Evolutionary conservation across 2,797 vertebrate species (phyloP), one percentile per base, ranked within the genome.

Genomic region (Merluccius polli): DNA sequence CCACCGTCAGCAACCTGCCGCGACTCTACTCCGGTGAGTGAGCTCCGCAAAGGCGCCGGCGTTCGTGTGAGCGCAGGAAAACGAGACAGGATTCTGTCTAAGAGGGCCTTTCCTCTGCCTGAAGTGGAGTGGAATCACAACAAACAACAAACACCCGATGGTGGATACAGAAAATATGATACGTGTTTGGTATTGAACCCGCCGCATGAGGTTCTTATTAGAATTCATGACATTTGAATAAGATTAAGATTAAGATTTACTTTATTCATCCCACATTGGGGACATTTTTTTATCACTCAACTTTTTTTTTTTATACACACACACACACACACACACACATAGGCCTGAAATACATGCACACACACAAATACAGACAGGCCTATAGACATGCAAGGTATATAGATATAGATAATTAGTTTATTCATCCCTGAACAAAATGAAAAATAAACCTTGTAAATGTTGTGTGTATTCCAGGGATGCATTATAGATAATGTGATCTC

Each of bases 1-100:
- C 96, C 0, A 95, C 95, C 3, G 95, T 96, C 71, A 94, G 95
- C 85, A 95, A 95, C 86, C 89, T 99, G 87, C 98, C 97, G 0
- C 93, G 92, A 35, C 95, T 98, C 75, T 95, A 94, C 85, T 94
- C 95, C 0, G 96, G 98, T 98, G 85, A 94, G 86, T 77, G 1
- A 13, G 59, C 59, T 59, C n/a, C 52, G 1, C 1, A 1, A 10
- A 15, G 21, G 15, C 6, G 21, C 52, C 52, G 1, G 21, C 4
- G 52, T 24, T 24, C 41, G 13, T 48, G 13, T 12, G 6, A 38
- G 3, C 36, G 36, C 36, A 12, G 5, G 36, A 59, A 21, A 21
- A 1, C n/a, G 21, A 10, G 8, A 3, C 52, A 24, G 59, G 12
- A 12, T 11, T 29, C 44, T 21, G 52, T 24, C n/a, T 1, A 63